phyloP scores from a whole-genome alignment of 1,140 invertebrate species.

The Trichonephila inaurata region DNA sequence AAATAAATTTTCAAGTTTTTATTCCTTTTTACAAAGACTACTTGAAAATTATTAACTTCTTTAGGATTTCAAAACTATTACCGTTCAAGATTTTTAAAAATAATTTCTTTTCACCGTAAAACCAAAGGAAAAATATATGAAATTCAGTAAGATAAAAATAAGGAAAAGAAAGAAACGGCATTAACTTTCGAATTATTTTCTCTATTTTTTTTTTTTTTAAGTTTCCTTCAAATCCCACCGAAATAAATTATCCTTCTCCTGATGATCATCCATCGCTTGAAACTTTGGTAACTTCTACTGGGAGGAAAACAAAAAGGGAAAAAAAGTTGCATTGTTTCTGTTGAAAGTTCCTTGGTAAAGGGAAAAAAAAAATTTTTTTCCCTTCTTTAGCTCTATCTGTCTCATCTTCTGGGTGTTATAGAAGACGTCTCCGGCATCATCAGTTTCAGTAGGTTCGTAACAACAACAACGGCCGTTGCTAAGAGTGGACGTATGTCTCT shows the following conservation, averaged over 20 bases:
- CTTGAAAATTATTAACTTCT: not conserved
- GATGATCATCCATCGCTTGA: slow-evolving; percentile 51
- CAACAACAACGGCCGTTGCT: slow-evolving; percentile 46
- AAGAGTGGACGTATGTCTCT: slow-evolving; percentile 46
- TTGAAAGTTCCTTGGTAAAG: slow-evolving; percentile 10
- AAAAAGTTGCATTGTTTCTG: slow-evolving; percentile 43
- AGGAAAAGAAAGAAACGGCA: not conserved
- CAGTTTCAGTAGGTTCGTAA: slow-evolving; percentile 20
- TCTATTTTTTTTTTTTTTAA: not conserved
- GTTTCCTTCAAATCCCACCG: slow-evolving; percentile 40
- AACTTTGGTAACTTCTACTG: slow-evolving; percentile 19
- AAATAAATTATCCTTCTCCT: slow-evolving; percentile 60
- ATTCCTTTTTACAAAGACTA: not conserved
- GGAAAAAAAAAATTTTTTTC: too few species aligned
- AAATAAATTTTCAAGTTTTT: too few species aligned
- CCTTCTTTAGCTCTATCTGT: slow-evolving; percentile 27
- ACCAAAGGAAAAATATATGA: not conserved
- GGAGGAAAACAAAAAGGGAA: not conserved
- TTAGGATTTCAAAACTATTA: not conserved
- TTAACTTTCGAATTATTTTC: slow-evolving; percentile 7
- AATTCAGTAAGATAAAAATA: not conserved
- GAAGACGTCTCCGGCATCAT: slow-evolving; percentile 45
- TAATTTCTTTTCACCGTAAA: not conserved
- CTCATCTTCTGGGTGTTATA: slow-evolving; percentile 49
- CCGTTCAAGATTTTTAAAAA: not conserved